These are phyloP conservation scores for Rhea pennata DNA, from an alignment of 2,113 vertebrate genomes.

Conservation along the genomic window DNA sequence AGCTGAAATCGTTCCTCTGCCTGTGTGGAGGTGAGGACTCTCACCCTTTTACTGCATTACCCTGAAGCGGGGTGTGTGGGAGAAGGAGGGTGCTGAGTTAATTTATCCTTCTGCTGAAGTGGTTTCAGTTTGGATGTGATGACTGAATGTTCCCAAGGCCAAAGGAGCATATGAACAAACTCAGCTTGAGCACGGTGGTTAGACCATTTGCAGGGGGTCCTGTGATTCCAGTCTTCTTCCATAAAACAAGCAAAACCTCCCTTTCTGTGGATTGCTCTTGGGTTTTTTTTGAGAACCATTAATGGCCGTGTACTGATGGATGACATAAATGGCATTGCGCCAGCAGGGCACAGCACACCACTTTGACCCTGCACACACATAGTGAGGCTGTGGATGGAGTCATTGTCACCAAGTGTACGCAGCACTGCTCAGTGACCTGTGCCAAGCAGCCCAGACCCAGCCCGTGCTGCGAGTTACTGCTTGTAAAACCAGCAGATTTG, in stretches of 20 bases:
- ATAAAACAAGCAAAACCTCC: not conserved
- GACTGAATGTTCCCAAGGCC: not conserved
- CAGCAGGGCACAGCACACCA: rapidly evolving
- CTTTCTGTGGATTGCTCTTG: not conserved
- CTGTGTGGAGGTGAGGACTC: not conserved
- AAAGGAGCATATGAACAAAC: not conserved
- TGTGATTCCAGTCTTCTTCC: not conserved
- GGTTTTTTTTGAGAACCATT: not conserved
- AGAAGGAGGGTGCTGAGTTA: rapidly evolving
- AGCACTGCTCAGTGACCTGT: not conserved
- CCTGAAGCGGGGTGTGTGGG: rapidly evolving
- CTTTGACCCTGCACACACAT: not conserved
- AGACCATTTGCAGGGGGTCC: not conserved
- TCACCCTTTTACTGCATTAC: rapidly evolving
- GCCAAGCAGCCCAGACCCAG: not conserved
- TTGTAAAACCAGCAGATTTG: not conserved
- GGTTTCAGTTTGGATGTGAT: not conserved
- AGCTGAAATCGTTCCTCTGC: not conserved
- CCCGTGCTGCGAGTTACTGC: rapidly evolving
- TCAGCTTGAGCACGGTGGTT: not conserved
- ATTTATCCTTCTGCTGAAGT: slow-evolving; percentile 1
- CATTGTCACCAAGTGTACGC: not conserved
- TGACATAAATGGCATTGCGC: not conserved
- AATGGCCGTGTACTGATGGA: rapidly evolving
- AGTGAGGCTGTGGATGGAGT: not conserved